These are phyloP conservation scores for Emydoidea blandingii DNA, from an alignment of 2,797 vertebrate species.

Conservation along the genomic window DNA sequence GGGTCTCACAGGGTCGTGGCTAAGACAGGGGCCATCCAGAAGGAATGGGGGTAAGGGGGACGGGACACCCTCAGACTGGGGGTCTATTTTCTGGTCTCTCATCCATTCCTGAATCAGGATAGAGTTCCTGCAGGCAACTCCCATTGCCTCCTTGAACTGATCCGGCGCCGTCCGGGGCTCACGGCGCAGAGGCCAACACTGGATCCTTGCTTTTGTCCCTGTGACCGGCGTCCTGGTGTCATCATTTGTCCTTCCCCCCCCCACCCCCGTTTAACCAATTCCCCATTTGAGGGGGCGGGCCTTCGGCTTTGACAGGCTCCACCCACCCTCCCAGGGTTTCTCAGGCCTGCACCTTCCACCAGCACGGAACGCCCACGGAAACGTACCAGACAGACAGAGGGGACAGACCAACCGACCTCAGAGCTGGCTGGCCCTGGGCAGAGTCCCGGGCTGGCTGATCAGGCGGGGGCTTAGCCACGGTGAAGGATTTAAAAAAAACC, in stretches of 20 bases:
- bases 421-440: neutral
- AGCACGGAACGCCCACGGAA: neutral
- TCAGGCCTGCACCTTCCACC: neutral
- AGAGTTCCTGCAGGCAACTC: too few relatives aligned
- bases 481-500: too few relatives aligned
- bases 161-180: too few relatives aligned
- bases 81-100: too few relatives aligned
- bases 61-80: too few relatives aligned
- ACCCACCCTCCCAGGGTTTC: neutral
- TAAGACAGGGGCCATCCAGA: too few relatives aligned
- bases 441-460: neutral
- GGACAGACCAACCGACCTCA: too few relatives aligned
- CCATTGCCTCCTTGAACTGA: too few relatives aligned
- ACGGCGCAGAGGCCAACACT: fast-evolving
- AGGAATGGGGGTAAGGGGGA: too few relatives aligned
- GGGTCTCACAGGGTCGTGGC: neutral
- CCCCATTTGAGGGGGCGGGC: neutral
- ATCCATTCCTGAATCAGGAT: too few relatives aligned
- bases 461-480: neutral
- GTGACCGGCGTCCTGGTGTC: neutral
- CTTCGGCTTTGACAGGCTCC: neutral
- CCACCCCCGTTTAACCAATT: neutral
- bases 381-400: neutral
- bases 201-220: neutral
- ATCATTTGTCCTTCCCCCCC: neutral